Evolutionary conservation across 2,888 invertebrate genomes (phyloP).

Genomic region (Vesta saturnalis): DNA sequence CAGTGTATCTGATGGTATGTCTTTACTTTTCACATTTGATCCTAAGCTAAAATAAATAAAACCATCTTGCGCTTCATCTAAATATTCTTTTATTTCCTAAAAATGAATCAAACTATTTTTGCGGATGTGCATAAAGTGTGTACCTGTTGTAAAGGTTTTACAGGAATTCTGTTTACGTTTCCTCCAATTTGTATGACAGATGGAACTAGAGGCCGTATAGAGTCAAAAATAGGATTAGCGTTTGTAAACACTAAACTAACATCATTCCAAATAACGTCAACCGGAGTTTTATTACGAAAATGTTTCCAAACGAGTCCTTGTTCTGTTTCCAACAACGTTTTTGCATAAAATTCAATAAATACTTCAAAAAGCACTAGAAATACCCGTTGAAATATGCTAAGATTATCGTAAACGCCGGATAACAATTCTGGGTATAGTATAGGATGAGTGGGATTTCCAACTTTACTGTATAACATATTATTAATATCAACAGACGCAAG

Average conservation of each 20-base stretch:
- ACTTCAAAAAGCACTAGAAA: background rate
- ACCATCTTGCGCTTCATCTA: constrained; percentile 50
- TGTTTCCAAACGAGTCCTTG: constrained; percentile 43
- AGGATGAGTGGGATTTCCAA: constrained; percentile 67
- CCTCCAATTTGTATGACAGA: constrained; percentile 58
- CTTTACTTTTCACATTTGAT: constrained; percentile 55
- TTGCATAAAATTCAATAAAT: too few relatives aligned
- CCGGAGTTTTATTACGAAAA: constrained; percentile 49
- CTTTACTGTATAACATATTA: constrained; percentile 63
- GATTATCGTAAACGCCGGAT: background rate
- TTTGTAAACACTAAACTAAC: constrained; percentile 61
- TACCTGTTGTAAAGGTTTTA: constrained; percentile 60
- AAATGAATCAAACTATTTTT: background rate
- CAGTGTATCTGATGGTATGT: constrained; percentile 51
- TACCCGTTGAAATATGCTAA: background rate
- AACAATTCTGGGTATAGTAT: constrained; percentile 59
- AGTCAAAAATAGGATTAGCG: constrained; percentile 57
- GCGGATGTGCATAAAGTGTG: background rate
- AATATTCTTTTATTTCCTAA: constrained; percentile 12
- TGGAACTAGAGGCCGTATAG: constrained; percentile 58
- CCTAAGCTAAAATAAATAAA: constrained; percentile 62
- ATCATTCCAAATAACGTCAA: constrained; percentile 46
- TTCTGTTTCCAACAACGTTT: background rate
- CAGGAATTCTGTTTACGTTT: constrained; percentile 58
- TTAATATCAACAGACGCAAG: constrained; percentile 64